phyloP scores from a whole-genome alignment of 1,140 invertebrate genomes.

The Aricia agestis region DNA sequence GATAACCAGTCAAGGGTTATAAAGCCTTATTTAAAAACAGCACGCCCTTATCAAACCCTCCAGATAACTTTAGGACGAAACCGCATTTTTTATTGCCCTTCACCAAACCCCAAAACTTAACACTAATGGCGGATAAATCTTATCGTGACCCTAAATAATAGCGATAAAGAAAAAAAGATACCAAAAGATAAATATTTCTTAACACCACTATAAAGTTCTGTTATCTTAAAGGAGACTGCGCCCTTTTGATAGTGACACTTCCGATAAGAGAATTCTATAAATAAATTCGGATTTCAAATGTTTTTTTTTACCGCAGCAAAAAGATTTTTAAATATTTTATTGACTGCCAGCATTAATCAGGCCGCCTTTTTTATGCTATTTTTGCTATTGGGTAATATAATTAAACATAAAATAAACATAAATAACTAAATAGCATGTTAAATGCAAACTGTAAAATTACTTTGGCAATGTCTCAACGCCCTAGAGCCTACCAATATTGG shows the following conservation, averaged over 20 bases:
- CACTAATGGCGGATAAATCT: constrained; percentile 36
- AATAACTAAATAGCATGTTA: no score
- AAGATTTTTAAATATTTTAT: neutral
- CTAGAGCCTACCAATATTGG: no score
- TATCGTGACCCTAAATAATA: constrained; percentile 67
- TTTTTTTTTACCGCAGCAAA: neutral
- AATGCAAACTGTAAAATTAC: no score
- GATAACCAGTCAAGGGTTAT: constrained; percentile 8
- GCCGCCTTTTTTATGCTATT: neutral
- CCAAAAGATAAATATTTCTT: constrained; percentile 58
- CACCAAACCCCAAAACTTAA: constrained; percentile 32
- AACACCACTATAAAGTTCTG: constrained; percentile 51
- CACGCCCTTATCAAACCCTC: constrained; percentile 1
- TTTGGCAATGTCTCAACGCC: no score
- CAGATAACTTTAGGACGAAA: constrained; percentile 4
- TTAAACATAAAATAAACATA: no score
- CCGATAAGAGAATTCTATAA: neutral
- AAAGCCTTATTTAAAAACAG: constrained; percentile 2
- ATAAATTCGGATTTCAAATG: neutral
- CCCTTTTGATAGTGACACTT: constrained; percentile 8
- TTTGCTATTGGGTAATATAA: no score
- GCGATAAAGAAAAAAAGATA: constrained; percentile 70
- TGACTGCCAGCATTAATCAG: neutral
- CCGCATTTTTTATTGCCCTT: constrained; percentile 18
- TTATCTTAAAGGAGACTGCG: constrained; percentile 48